phyloP scores from a whole-genome alignment of 2,113 vertebrate species.

The Mesoclemmys tuberculata region DNA sequence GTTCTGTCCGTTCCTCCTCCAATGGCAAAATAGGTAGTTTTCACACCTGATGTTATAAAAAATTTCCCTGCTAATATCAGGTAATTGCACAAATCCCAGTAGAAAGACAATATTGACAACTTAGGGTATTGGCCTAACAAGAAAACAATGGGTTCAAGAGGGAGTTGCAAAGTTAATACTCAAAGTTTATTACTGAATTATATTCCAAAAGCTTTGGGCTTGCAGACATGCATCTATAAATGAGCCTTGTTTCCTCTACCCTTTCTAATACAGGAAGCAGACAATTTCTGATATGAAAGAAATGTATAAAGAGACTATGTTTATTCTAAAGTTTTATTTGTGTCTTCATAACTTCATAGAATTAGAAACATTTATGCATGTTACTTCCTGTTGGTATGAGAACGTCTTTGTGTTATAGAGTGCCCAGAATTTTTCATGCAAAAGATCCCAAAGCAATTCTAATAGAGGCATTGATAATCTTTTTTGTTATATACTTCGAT shows the following conservation, averaged over 20 bases:
- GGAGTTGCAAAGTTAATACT: neutral
- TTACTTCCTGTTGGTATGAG: neutral
- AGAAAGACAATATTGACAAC: neutral
- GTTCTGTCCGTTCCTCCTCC: neutral
- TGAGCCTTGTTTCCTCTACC: neutral
- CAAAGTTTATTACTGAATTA: neutral
- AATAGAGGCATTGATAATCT: constrained; percentile 12
- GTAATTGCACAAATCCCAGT: neutral
- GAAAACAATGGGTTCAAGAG: neutral
- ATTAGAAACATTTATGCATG: neutral
- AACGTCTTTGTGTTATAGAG: neutral
- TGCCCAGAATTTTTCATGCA: constrained; percentile 9
- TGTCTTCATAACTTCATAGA: neutral
- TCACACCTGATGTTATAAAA: rapidly evolving
- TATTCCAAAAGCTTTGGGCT: neutral
- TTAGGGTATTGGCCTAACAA: neutral
- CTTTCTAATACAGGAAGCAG: neutral
- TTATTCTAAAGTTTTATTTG: neutral
- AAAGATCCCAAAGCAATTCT: neutral
- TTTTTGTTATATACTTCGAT: neutral
- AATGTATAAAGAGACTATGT: neutral
- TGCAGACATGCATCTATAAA: neutral
- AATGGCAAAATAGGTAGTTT: neutral
- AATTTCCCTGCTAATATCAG: neutral
- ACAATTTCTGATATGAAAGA: neutral